Percentiles rank a stretch among this genome's conserved stretches.
Conservation (phyloP, 2,797 vertebrate species). For the Catharus ustulatus region DNA sequence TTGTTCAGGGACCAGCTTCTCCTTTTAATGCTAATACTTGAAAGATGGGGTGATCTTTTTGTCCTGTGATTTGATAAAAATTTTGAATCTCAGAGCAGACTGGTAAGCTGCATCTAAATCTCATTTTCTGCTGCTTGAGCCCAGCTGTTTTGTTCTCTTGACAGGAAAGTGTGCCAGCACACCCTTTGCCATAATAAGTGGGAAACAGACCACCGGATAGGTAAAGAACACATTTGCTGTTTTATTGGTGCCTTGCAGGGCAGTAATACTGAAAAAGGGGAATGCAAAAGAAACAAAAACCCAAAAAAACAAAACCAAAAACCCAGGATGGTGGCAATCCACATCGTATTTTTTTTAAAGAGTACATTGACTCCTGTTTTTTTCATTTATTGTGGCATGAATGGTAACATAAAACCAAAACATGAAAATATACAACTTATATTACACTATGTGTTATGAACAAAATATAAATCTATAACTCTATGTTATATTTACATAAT, state of each 20-base stretch:
- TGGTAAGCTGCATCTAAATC: not conserved
- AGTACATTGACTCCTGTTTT: conserved; percentile 91
- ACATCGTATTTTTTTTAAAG: conserved; percentile 85
- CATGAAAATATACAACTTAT: conserved; percentile 99
- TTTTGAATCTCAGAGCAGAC: not conserved
- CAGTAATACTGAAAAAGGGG: conserved; percentile 99
- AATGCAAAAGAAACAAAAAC: conserved; percentile 83
- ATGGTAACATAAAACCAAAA: conserved; percentile 98
- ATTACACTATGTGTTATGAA: conserved; percentile 99
- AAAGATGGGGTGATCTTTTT: not conserved
- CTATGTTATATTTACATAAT: conserved; percentile 99
- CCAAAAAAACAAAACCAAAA: conserved; percentile 40
- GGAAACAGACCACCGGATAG: conserved; percentile 75
- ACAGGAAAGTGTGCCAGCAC: not conserved
- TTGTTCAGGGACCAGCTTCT: not conserved
- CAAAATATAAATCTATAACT: conserved; percentile 99
- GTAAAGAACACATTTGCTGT: conserved; percentile 97
- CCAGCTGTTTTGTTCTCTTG: not conserved
- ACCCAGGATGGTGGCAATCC: conserved; percentile 91
- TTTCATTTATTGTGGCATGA: conserved; percentile 97
- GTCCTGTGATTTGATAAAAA: not conserved
- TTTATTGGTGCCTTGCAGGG: conserved; percentile 99
- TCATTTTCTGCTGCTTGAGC: not conserved
- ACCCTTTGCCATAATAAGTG: conserved; percentile 17
- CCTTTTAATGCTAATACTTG: not conserved